Percentiles rank a stretch among this genome's conserved stretches.
phyloP scores from a whole-genome alignment of 2,113 vertebrate genomes.

The Sigmodon hispidus region DNA sequence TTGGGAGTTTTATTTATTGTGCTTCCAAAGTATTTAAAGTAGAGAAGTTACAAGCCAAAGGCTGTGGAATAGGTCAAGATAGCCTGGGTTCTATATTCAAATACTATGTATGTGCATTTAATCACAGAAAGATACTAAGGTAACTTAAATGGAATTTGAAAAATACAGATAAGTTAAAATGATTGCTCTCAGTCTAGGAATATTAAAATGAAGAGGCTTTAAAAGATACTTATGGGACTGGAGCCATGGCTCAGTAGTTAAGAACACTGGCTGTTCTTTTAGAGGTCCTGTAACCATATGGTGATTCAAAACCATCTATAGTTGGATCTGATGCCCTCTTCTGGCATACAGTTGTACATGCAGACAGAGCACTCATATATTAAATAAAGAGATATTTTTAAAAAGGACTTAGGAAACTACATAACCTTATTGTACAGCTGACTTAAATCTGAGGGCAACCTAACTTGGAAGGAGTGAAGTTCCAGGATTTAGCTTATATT shows the following conservation, averaged over 20 bases:
- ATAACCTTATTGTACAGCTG: background rate
- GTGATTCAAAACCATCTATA: background rate
- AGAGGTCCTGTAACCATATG: background rate
- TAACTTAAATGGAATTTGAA: slow-evolving; percentile 32
- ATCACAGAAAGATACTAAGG: slow-evolving; percentile 8
- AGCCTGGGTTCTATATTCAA: background rate
- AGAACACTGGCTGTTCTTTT: background rate
- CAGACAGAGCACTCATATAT: background rate
- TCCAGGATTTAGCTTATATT: background rate
- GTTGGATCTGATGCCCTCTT: background rate
- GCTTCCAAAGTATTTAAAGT: slow-evolving; percentile 45
- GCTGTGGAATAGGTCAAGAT: background rate
- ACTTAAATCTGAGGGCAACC: background rate
- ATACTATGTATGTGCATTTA: slow-evolving; percentile 17
- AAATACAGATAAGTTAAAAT: slow-evolving; percentile 33
- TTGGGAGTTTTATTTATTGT: slow-evolving; percentile 21
- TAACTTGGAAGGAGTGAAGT: background rate
- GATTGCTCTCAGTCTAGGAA: background rate
- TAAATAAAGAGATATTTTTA: background rate
- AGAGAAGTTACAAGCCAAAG: slow-evolving; percentile 17
- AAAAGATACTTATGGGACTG: background rate
- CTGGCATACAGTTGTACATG: background rate
- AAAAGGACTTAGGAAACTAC: background rate
- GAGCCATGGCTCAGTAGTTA: background rate
- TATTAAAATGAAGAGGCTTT: slow-evolving; percentile 30